Conservation (phyloP, 1,140 invertebrate species). For the Caerostris extrusa region DNA sequence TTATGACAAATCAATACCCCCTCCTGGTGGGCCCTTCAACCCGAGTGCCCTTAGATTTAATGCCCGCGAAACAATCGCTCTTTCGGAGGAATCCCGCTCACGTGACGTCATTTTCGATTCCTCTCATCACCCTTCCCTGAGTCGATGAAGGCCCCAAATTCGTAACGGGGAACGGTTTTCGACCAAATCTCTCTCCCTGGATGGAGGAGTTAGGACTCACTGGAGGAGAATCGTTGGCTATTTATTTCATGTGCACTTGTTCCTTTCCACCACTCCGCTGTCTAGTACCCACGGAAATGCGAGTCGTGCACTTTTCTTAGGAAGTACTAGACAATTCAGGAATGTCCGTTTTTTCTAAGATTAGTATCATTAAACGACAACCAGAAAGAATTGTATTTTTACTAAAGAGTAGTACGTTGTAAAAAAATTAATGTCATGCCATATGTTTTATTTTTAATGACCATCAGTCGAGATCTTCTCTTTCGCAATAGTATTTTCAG, state of each 20-base stretch:
- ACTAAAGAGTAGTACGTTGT: no score
- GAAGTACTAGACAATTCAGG: no score
- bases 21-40: background rate
- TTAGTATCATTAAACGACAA: no score
- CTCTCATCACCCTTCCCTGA: conserved; percentile 16
- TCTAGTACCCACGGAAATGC: background rate
- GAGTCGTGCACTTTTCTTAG: background rate
- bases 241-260: conserved; percentile 9
- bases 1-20: conserved; percentile 50
- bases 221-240: conserved; percentile 34
- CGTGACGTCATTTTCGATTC: conserved; percentile 61
- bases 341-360: no score
- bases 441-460: no score
- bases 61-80: conserved; percentile 51
- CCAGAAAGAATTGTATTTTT: no score
- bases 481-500: no score
- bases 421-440: no score
- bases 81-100: conserved; percentile 23
- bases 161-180: conserved; percentile 5
- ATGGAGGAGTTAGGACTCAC: background rate
- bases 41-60: conserved; percentile 21
- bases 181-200: background rate
- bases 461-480: no score
- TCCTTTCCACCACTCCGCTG: background rate
- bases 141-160: conserved; percentile 33